These are phyloP conservation scores for Sphyrna mokarran DNA, from an alignment of 2,113 vertebrate species.

Conservation along the genomic window DNA sequence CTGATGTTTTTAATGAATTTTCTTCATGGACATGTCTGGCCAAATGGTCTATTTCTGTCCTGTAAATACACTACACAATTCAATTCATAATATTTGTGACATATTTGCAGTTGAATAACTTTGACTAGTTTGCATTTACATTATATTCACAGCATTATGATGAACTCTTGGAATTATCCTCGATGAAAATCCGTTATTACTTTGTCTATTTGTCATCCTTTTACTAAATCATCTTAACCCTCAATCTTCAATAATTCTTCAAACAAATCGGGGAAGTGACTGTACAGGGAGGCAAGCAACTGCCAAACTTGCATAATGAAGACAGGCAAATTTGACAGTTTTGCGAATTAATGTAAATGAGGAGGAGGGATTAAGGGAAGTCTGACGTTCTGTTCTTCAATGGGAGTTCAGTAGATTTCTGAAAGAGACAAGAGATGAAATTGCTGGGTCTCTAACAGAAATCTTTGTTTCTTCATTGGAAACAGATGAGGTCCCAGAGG, in stretches of 20 bases:
- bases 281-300: neutral
- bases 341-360: neutral
- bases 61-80: neutral
- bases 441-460: too few relatives aligned
- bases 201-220: neutral
- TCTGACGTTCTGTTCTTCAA: too few relatives aligned
- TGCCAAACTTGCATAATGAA: neutral
- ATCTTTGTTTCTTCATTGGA: too few relatives aligned
- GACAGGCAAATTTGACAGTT: neutral
- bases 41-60: neutral
- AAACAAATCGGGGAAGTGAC: neutral
- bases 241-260: neutral
- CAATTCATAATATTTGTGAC: neutral
- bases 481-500: too few relatives aligned
- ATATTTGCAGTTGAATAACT: neutral
- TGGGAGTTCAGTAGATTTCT: neutral
- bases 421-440: too few relatives aligned
- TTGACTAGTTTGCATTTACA: neutral
- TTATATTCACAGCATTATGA: neutral
- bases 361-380: neutral
- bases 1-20: too few relatives aligned
- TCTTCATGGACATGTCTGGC: neutral
- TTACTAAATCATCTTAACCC: neutral
- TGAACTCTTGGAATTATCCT: neutral
- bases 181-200: neutral